phyloP scores from a whole-genome alignment of 35 echinoderm and acorn worm species.

The Strongylocentrotus purpuratus region DNA sequence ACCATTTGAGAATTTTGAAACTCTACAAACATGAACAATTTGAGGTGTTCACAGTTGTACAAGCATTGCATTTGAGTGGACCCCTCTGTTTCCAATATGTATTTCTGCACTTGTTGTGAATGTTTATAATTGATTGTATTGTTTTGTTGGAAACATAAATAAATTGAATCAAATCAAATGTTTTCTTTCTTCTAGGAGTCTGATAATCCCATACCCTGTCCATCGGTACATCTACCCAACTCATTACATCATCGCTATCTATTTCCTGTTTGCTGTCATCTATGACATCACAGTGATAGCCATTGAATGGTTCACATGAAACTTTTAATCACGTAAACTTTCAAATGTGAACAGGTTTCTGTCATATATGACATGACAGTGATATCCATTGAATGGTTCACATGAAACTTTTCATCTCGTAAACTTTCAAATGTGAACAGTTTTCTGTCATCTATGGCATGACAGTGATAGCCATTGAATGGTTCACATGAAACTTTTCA shows the following conservation, averaged over 20 bases:
- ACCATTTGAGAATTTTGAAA: background rate
- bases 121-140: too few species aligned
- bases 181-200: slow-evolving; percentile 46
- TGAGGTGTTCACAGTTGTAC: too few species aligned
- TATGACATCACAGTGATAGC: slow-evolving; percentile 74
- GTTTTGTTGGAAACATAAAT: too few species aligned
- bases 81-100: too few species aligned
- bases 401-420: background rate
- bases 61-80: too few species aligned
- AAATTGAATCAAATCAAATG: too few species aligned
- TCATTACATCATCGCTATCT: slow-evolving; percentile 67
- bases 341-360: background rate
- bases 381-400: background rate
- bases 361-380: background rate
- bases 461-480: slow-evolving; percentile 57
- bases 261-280: slow-evolving; percentile 81
- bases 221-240: slow-evolving; percentile 63
- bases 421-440: too few species aligned
- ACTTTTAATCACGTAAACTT: background rate
- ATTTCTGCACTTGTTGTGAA: too few species aligned
- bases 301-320: slow-evolving; percentile 59
- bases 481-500: slow-evolving; percentile 16
- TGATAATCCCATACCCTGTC: slow-evolving; percentile 74
- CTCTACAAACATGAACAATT: too few species aligned
- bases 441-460: slow-evolving; percentile 77